Percentiles rank a stretch among this genome's conserved stretches.
phyloP scores from a whole-genome alignment of 2,113 vertebrate genomes.

The Speoplatyrhinus poulsoni region DNA sequence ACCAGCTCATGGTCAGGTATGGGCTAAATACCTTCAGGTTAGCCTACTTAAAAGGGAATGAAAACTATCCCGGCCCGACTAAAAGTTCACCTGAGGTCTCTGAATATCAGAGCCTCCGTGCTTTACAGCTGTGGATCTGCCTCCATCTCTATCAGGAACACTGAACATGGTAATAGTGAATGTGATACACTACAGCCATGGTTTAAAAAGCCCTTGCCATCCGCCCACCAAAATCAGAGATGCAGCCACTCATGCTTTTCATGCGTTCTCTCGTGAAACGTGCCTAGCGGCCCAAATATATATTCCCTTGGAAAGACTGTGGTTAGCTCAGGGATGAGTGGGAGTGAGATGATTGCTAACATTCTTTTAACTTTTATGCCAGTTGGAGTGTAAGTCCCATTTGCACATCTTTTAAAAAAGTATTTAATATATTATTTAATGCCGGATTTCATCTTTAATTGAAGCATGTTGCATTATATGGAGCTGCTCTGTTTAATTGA shows the following conservation, averaged over 20 bases:
- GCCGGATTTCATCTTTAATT: no score
- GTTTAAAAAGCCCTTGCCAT: conserved; percentile 47
- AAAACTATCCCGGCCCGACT: neutral
- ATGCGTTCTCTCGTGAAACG: conserved; percentile 67
- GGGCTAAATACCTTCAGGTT: neutral
- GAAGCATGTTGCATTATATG: no score
- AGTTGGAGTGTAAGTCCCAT: conserved; percentile 59
- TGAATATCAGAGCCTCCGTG: conserved; percentile 11
- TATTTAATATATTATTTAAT: no score
- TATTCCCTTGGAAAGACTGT: conserved; percentile 69
- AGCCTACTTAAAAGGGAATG: neutral
- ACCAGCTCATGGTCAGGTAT: neutral
- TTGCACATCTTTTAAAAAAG: conserved; percentile 55
- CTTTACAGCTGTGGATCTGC: conserved; percentile 20
- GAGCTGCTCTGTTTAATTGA: no score
- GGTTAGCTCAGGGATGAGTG: conserved; percentile 74
- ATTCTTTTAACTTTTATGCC: conserved; percentile 71
- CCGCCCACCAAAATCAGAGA: conserved; percentile 65
- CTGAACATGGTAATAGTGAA: conserved; percentile 28
- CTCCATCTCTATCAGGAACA: conserved; percentile 23
- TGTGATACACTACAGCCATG: conserved; percentile 47
- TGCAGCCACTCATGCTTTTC: conserved; percentile 64
- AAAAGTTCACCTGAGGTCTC: conserved; percentile 56
- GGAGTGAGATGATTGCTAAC: conserved; percentile 75
- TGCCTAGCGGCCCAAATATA: conserved; percentile 65